Conservation (phyloP, 2,113 vertebrate species). For the Danio rerio region DNA sequence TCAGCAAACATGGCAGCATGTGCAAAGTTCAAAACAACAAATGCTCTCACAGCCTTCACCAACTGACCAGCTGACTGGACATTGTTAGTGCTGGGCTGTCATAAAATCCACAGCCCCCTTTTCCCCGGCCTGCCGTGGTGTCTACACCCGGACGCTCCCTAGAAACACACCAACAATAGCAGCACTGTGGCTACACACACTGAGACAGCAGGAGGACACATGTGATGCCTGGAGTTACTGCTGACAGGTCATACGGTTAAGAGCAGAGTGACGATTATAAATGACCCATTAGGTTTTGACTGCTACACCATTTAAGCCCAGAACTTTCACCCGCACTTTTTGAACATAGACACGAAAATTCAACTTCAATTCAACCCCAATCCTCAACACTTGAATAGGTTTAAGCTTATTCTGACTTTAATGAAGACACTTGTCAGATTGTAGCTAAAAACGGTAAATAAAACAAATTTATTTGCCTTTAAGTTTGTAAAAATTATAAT, state of each 20-base stretch:
- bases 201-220: not conserved
- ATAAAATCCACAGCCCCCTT: not conserved
- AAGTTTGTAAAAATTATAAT: too few relatives aligned
- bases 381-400: too few relatives aligned
- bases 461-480: too few relatives aligned
- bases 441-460: too few relatives aligned
- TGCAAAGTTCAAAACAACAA: constrained; percentile 47
- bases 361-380: too few relatives aligned
- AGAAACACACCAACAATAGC: constrained; percentile 48
- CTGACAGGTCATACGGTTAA: not conserved
- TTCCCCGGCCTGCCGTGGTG: not conserved
- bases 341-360: too few relatives aligned
- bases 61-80: constrained; percentile 34
- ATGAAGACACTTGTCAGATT: too few relatives aligned
- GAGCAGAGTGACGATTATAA: not conserved
- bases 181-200: constrained; percentile 37
- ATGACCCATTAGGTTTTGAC: not conserved
- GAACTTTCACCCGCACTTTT: too few relatives aligned
- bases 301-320: too few relatives aligned
- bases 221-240: constrained; percentile 5
- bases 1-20: constrained; percentile 34
- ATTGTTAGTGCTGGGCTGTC: constrained; percentile 16
- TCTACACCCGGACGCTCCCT: constrained; percentile 15
- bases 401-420: too few relatives aligned
- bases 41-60: constrained; percentile 24